A percentile compares a stretch with the other conserved stretches of the same genome.
phyloP scores from a whole-genome alignment of 1,140 invertebrate species.

The Brachionus sp. region DNA sequence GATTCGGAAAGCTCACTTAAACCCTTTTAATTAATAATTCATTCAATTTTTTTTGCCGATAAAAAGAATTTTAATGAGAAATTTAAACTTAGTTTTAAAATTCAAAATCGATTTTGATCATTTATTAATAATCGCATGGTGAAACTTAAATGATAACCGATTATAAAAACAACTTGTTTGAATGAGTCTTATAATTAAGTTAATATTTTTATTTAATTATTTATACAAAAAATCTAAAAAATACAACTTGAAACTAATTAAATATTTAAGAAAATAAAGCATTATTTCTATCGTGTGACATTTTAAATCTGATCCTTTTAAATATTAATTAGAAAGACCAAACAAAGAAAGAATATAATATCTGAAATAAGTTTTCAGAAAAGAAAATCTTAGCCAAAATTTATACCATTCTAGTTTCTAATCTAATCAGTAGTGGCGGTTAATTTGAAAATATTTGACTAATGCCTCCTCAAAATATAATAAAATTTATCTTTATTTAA shows the following conservation, averaged over 20 bases:
- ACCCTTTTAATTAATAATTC: not conserved
- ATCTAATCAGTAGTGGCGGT: not conserved
- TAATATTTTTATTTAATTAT: not conserved
- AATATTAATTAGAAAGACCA: not conserved
- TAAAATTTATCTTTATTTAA: not conserved
- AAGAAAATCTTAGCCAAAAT: not conserved
- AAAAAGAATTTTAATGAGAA: slow-evolving; percentile 1
- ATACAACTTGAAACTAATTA: not conserved
- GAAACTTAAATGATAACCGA: slow-evolving; percentile 1
- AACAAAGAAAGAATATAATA: not conserved
- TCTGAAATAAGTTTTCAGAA: not conserved
- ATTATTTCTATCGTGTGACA: not conserved
- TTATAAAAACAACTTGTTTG: not conserved
- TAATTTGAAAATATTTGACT: no score
- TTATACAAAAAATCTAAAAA: not conserved
- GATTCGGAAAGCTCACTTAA: not conserved
- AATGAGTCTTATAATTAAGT: not conserved
- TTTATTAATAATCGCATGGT: not conserved
- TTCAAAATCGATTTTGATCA: not conserved
- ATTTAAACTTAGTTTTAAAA: not conserved
- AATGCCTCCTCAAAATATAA: no score
- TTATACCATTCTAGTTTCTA: not conserved
- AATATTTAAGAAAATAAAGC: not conserved
- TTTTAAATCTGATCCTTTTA: slow-evolving; percentile 2
- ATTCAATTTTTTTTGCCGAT: not conserved